A percentile compares a stretch with the other conserved stretches of the same genome.
Conservation (phyloP, 2,797 vertebrate genomes). For the Xiphorhynchus erythropygius region DNA sequence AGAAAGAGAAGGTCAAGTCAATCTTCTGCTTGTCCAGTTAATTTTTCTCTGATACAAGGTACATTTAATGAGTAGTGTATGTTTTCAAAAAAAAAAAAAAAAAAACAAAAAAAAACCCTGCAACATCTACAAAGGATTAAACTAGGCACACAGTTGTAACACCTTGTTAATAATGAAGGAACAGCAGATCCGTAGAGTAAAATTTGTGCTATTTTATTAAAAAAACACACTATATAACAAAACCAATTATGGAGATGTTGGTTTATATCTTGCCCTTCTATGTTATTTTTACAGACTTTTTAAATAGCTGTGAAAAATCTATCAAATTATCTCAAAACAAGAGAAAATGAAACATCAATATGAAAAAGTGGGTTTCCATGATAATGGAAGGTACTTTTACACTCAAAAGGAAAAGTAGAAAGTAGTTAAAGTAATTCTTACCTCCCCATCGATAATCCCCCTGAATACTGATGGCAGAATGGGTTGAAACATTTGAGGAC, state of each 20-base stretch:
- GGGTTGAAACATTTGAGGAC: conserved; percentile 91
- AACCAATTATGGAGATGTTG: not conserved
- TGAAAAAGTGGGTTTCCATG: not conserved
- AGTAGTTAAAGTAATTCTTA: conserved; percentile 71
- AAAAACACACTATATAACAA: not conserved
- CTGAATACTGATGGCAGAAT: conserved; percentile 89
- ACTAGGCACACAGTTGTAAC: not conserved
- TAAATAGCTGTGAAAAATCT: not conserved
- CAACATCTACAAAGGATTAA: not conserved
- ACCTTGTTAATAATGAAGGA: not conserved
- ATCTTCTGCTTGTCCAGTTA: not conserved
- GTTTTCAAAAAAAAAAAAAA: not conserved
- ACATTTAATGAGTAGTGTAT: not conserved
- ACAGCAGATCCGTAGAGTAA: not conserved
- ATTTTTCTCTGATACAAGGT: not conserved
- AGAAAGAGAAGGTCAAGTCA: not conserved
- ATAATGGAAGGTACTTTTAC: not conserved
- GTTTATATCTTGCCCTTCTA: not conserved
- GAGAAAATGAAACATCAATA: not conserved
- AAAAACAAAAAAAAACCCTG: not conserved
- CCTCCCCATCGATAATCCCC: conserved; percentile 93
- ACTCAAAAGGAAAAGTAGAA: not conserved
- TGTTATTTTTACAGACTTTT: not conserved
- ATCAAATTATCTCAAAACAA: not conserved
- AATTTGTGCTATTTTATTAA: not conserved